Base-by-base conservation (phyloP, 1,140 invertebrate genomes). In the Solenopsis invicta region DNA sequence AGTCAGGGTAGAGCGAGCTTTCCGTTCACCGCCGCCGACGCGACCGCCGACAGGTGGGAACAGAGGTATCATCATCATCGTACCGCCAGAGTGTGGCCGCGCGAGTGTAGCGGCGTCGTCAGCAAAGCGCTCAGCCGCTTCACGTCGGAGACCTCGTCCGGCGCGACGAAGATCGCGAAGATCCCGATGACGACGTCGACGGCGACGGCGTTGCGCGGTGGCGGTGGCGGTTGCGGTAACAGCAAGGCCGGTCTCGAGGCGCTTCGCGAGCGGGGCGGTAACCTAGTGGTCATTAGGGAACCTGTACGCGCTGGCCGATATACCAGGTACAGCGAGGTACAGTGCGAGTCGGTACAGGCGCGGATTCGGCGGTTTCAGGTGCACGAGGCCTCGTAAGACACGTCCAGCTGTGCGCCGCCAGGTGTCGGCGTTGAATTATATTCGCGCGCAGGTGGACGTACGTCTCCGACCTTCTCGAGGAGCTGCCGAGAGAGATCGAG, bases 261-360 rank as follows among this genome's bases (percentile, higher is more conserved):
- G 3, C 88, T 94, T 0, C 92, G 94, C 52, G 93, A 95, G 78
- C 91, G 94, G 6, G 94, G 94, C 8, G 95, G 96, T 0, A 96
- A 96, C 67, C 77, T 96, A 21, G 96, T 96, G 9, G 95, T 96
- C 8, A 96, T 96, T n/a, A 92, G 96, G n/a, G 96, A 96, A 85
- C 95, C 96, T 0, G 94, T 95, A 0, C 92, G 94, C 12, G 95
- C 96, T 3, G 96, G 96, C 9, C 94, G 94, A 18, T 96, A 95
- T 87, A 94, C 95, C 10, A 94, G 95, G 52, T 96, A 96, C 88
- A 96, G 95, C 91, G 96, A 96, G 78, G 95, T 96, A 18, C 96
- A 96, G 66, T 96, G 96, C 89, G 96, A 96, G 71, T 96, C 96
- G 18, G 95, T 96, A 0, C 95, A 96, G 88, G 96, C 96, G 37